These are phyloP conservation scores for Phrynocephalus guinanensis DNA, from an alignment of 2,797 vertebrate genomes.

Conservation along the genomic window DNA sequence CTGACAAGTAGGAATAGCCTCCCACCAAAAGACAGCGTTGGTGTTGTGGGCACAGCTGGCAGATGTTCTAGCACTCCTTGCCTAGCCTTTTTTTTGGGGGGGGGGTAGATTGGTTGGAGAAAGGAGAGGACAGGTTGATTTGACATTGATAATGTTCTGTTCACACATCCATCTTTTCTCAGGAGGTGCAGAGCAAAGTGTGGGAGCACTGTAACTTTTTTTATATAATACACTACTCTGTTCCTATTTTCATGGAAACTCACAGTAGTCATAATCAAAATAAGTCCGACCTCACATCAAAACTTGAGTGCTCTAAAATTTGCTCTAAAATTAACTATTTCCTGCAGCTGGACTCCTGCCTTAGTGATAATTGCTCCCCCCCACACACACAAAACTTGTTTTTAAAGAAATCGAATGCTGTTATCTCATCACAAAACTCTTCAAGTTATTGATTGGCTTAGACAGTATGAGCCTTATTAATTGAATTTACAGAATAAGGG, in stretches of 20 bases:
- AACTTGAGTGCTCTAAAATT: neutral
- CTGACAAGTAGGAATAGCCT: too few species aligned
- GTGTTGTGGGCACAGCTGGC: too few species aligned
- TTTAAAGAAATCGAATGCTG: neutral
- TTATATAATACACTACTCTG: neutral
- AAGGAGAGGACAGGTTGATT: too few species aligned
- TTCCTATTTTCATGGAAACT: neutral
- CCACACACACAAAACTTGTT: neutral
- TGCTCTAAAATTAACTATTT: neutral
- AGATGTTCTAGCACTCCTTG: too few species aligned
- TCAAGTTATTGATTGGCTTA: neutral
- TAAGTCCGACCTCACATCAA: neutral
- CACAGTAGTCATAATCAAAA: neutral
- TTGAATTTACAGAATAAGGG: neutral
- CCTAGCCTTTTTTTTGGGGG: too few species aligned
- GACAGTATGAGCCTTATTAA: neutral
- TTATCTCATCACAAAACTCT: neutral
- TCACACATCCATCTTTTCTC: too few species aligned
- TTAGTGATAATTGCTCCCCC: slow-evolving; percentile 7
- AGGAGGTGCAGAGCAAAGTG: too few species aligned
- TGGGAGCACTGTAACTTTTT: neutral
- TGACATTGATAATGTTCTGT: too few species aligned
- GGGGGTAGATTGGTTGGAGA: too few species aligned
- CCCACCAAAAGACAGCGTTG: too few species aligned
- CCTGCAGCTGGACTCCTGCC: neutral